phyloP scores from a whole-genome alignment of 2,888 invertebrate genomes.

The Hydrotaea cyrtoneurina region DNA sequence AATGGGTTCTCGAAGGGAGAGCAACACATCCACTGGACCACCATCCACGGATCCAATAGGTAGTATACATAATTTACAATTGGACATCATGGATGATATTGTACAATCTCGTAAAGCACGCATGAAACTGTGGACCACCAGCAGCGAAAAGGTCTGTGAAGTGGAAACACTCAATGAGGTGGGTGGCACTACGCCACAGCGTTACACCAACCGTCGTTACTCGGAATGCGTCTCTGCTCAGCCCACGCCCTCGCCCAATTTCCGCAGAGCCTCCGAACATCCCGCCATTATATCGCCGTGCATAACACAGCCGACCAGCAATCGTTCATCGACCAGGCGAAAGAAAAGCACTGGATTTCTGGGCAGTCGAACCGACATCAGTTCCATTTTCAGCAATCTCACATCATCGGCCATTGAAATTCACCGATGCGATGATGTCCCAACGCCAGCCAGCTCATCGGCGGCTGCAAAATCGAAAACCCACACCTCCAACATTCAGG shows the following conservation, averaged over 20 bases:
- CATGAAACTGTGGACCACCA: constrained; percentile 92
- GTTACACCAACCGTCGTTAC: constrained; percentile 85
- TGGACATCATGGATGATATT: constrained; percentile 94
- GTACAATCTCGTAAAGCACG: constrained; percentile 90
- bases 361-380: constrained; percentile 91
- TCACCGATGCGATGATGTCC: constrained; percentile 84
- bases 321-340: constrained; percentile 75
- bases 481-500: constrained; percentile 67
- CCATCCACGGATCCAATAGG: constrained; percentile 88
- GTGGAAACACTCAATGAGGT: constrained; percentile 89
- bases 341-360: constrained; percentile 84
- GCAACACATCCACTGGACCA: constrained; percentile 83
- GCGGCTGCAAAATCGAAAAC: constrained; percentile 70
- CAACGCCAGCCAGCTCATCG: constrained; percentile 69
- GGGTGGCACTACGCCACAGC: constrained; percentile 81
- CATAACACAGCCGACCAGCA: constrained; percentile 71
- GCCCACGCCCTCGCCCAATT: constrained; percentile 81
- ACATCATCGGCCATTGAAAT: constrained; percentile 92
- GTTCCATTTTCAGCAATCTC: constrained; percentile 86
- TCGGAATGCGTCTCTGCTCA: constrained; percentile 85
- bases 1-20: constrained; percentile 78
- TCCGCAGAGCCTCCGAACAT: constrained; percentile 87
- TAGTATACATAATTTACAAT: constrained; percentile 90
- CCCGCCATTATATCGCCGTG: constrained; percentile 82
- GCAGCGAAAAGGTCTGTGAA: constrained; percentile 90